Conservation (phyloP, 2,113 vertebrate genomes). For the Anguilla japonica region DNA sequence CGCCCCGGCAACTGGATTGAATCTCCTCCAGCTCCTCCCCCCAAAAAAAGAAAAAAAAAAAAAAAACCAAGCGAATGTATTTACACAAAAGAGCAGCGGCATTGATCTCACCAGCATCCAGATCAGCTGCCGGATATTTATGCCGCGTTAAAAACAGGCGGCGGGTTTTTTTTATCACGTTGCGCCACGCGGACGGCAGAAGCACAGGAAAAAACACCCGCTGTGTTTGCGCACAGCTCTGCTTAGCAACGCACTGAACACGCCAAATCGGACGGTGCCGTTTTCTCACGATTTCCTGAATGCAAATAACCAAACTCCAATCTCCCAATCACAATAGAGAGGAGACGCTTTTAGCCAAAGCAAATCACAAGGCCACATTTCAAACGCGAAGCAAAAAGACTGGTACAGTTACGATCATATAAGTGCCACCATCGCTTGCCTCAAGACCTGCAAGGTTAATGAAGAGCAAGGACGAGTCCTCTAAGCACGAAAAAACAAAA, state of each 20-base stretch:
- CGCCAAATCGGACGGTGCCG: not conserved
- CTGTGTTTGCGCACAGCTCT: not conserved
- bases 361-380: too few relatives aligned
- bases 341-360: not conserved
- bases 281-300: not conserved
- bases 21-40: constrained; percentile 33
- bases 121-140: not conserved
- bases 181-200: not conserved
- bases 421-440: too few relatives aligned
- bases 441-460: too few relatives aligned
- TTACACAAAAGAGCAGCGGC: not conserved
- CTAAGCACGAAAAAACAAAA: too few relatives aligned
- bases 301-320: not conserved
- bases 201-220: not conserved
- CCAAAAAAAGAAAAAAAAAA: not conserved
- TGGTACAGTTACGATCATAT: too few relatives aligned
- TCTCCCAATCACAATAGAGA: not conserved
- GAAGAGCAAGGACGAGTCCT: too few relatives aligned
- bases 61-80: not conserved
- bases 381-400: too few relatives aligned
- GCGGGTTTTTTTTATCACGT: not conserved
- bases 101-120: not conserved
- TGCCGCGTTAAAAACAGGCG: not conserved
- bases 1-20: constrained; percentile 65
- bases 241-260: not conserved